phyloP scores from a whole-genome alignment of 2,113 vertebrate genomes.

The Alligator sinensis region DNA sequence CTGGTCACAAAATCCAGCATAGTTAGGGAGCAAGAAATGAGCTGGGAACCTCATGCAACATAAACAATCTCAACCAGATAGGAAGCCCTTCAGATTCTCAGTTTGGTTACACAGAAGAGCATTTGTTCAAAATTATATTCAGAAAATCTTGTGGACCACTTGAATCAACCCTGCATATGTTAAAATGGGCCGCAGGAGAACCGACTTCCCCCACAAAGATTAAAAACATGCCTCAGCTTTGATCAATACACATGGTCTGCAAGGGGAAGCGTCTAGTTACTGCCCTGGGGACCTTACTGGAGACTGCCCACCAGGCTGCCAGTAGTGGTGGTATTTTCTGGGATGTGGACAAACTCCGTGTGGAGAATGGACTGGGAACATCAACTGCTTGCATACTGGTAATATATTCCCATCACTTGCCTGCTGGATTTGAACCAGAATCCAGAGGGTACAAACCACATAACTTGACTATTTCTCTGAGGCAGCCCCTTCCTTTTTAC shows the following conservation, averaged over 20 bases:
- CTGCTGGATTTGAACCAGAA: neutral
- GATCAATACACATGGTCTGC: neutral
- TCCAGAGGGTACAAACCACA: neutral
- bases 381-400: neutral
- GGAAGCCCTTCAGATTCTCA: neutral
- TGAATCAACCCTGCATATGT: neutral
- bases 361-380: neutral
- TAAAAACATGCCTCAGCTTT: neutral
- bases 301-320: neutral
- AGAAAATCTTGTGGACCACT: neutral
- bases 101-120: neutral
- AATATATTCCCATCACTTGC: neutral
- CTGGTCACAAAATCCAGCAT: neutral
- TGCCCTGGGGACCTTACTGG: neutral
- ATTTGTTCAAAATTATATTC: neutral
- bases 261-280: neutral
- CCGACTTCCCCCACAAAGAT: neutral
- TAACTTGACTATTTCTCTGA: neutral
- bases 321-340: neutral
- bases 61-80: neutral
- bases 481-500: neutral
- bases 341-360: neutral
- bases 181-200: neutral
- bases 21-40: slow-evolving; percentile 16
- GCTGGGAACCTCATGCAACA: slow-evolving; percentile 10